Evolutionary conservation across 2,797 vertebrate species (phyloP).

Genomic region (Microctenopoma lineatum): DNA sequence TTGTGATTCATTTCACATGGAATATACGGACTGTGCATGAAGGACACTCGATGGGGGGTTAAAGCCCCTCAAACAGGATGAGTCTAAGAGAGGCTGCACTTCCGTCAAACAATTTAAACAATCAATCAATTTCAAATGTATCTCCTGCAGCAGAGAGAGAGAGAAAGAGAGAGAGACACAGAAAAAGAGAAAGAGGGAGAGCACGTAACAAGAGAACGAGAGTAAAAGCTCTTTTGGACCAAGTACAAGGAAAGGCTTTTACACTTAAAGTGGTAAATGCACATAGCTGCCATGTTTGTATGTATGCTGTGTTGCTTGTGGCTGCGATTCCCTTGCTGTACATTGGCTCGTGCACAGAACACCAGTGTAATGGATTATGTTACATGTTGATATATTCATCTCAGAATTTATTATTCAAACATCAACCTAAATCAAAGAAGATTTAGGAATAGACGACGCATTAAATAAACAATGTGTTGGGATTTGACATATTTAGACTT

Average conservation of each 20-base stretch:
- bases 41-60: neutral
- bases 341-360: slow-evolving; percentile 14
- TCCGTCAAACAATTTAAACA: slow-evolving; percentile 66
- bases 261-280: slow-evolving; percentile 74
- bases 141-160: slow-evolving; percentile 33
- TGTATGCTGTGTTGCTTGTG: slow-evolving; percentile 12
- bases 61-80: slow-evolving; percentile 22
- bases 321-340: slow-evolving; percentile 16
- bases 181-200: neutral
- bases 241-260: slow-evolving; percentile 81
- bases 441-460: neutral
- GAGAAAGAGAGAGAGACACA: neutral
- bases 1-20: neutral
- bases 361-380: slow-evolving; percentile 12
- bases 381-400: neutral
- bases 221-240: slow-evolving; percentile 84
- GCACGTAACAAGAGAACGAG: slow-evolving; percentile 38
- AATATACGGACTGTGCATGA: neutral
- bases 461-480: no score
- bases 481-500: no score
- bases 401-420: neutral
- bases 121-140: slow-evolving; percentile 71
- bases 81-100: slow-evolving; percentile 17
- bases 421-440: neutral
- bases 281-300: slow-evolving; percentile 52